Percentiles rank a stretch among this genome's conserved stretches.
Conservation (phyloP, 2,888 invertebrate genomes). For the Tetragonisca angustula region DNA sequence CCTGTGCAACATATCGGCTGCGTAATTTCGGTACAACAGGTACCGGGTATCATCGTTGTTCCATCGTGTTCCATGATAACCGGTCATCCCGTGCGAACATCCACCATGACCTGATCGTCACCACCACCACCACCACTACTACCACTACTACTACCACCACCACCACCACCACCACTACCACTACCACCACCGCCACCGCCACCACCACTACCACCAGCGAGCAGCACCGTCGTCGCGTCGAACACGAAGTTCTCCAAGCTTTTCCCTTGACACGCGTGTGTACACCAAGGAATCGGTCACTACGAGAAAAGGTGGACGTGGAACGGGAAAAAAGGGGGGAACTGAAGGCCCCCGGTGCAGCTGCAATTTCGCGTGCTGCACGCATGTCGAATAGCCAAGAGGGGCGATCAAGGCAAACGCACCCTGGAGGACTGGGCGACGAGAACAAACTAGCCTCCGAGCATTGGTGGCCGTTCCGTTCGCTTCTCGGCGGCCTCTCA, state of each 20-base stretch:
- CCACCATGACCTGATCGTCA: constrained; percentile 43
- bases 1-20: constrained; percentile 11
- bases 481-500: constrained; percentile 67
- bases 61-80: constrained; percentile 40
- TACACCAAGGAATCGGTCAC: constrained; percentile 65
- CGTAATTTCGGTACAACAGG: constrained; percentile 36
- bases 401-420: constrained; percentile 78
- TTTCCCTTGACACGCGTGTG: constrained; percentile 60
- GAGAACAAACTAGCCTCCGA: constrained; percentile 81
- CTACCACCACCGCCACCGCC: constrained; percentile 14
- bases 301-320: constrained; percentile 35
- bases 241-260: constrained; percentile 40
- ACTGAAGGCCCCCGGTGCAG: constrained; percentile 50
- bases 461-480: constrained; percentile 74
- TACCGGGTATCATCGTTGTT: constrained; percentile 22
- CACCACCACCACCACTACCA: constrained; percentile 22
- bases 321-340: constrained; percentile 30
- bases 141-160: constrained; percentile 23
- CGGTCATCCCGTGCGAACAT: constrained; percentile 45
- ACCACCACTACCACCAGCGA: constrained; percentile 32
- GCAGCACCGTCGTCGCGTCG: constrained; percentile 40
- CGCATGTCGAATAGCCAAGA: constrained; percentile 71
- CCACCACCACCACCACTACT: constrained; percentile 33
- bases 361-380: constrained; percentile 73
- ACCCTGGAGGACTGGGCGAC: constrained; percentile 82